These are phyloP conservation scores for Tenrec ecaudatus DNA, from an alignment of 2,113 vertebrate species.

Conservation along the genomic window DNA sequence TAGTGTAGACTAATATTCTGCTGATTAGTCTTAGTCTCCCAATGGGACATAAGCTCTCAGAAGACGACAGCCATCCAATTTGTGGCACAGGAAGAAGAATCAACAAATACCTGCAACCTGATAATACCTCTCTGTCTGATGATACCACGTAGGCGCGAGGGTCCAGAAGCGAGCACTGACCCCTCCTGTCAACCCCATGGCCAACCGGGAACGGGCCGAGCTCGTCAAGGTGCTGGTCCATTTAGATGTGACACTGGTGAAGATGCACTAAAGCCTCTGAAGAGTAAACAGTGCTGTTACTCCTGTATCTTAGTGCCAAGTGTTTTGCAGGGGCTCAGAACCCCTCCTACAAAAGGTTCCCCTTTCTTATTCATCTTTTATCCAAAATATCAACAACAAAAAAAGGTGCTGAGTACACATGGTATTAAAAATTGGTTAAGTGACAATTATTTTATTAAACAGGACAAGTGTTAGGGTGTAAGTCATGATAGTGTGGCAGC, in stretches of 20 bases:
- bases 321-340: neutral
- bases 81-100: neutral
- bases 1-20: neutral
- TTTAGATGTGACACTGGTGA: neutral
- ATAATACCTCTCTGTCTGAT: neutral
- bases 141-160: neutral
- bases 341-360: neutral
- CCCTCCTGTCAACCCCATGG: neutral
- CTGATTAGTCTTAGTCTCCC: neutral
- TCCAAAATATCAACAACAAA: neutral
- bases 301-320: neutral
- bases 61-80: constrained; percentile 19
- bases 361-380: neutral
- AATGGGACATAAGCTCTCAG: neutral
- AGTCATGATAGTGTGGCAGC: neutral
- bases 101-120: neutral
- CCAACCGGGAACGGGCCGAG: neutral
- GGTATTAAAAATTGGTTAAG: neutral
- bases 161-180: neutral
- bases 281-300: neutral
- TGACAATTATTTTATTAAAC: constrained; percentile 3
- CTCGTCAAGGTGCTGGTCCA: neutral
- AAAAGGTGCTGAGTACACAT: neutral
- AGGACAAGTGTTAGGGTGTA: neutral
- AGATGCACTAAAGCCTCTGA: neutral